These are phyloP conservation scores for Heteronetta atricapilla DNA, from an alignment of 2,113 vertebrate genomes.

Conservation along the genomic window DNA sequence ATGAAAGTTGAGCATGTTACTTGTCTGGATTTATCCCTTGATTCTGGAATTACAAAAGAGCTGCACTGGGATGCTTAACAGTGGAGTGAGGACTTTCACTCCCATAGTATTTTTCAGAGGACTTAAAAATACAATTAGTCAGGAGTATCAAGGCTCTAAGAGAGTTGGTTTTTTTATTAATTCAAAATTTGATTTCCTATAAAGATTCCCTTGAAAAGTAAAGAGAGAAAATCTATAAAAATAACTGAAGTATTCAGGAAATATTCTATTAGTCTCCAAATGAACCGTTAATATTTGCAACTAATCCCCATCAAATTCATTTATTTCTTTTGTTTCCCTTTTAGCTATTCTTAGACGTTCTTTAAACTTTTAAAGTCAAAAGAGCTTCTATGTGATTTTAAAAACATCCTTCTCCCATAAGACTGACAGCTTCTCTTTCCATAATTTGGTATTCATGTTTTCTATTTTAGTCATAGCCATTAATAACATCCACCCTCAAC, in stretches of 20 bases:
- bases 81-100: not conserved
- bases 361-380: not conserved
- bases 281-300: not conserved
- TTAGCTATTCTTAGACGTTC: not conserved
- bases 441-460: not conserved
- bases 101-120: not conserved
- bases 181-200: not conserved
- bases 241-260: not conserved
- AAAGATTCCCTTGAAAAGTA: not conserved
- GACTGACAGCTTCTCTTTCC: not conserved
- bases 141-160: not conserved
- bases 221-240: not conserved
- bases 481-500: not conserved
- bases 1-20: not conserved
- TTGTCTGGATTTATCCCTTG: not conserved
- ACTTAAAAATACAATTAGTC: not conserved
- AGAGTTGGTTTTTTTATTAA: not conserved
- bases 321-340: not conserved
- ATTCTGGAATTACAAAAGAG: not conserved
- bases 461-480: not conserved
- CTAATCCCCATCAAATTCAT: not conserved
- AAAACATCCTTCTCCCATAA: not conserved
- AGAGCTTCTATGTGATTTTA: not conserved
- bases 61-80: rapidly evolving
- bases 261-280: not conserved